Conservation (phyloP, 2,797 vertebrate species). For the Argyrosomus regius region DNA sequence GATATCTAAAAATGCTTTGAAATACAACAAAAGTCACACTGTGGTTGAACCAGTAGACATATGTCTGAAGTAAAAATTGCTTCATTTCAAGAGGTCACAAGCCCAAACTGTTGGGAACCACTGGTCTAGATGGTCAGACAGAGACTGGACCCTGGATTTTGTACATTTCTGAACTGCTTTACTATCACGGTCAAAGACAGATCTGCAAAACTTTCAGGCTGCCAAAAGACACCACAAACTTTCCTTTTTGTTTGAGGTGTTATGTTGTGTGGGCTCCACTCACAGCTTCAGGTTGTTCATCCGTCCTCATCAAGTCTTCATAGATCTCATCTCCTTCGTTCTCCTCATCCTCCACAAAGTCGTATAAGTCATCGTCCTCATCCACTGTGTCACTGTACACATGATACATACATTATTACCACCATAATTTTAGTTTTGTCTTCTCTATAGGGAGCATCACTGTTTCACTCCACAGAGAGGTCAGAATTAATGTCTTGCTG, state of each 20-base stretch:
- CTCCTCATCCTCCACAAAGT: slow-evolving; percentile 93
- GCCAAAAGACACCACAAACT: not conserved
- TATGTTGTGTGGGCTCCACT: slow-evolving; percentile 41
- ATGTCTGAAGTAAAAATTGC: not conserved
- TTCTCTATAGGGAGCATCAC: not conserved
- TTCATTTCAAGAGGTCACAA: not conserved
- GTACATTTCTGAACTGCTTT: too few relatives aligned
- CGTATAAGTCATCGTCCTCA: slow-evolving; percentile 94
- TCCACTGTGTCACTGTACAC: slow-evolving; percentile 90
- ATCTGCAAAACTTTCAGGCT: not conserved
- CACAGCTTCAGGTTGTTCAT: slow-evolving; percentile 77
- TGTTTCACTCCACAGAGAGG: not conserved
- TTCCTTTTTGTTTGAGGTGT: not conserved
- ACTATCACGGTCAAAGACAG: not conserved
- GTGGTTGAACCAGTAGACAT: not conserved
- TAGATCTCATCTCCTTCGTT: slow-evolving; percentile 93
- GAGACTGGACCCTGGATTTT: not conserved
- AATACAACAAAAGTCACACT: not conserved
- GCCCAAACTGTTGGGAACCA: not conserved
- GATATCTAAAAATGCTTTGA: not conserved
- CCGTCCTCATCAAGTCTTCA: slow-evolving; percentile 92
- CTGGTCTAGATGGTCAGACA: not conserved
- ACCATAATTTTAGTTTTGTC: not conserved
- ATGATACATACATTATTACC: not conserved
- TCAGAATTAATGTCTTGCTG: not conserved